Conservation (phyloP, 1,140 invertebrate species). For the Dryas iulia region DNA sequence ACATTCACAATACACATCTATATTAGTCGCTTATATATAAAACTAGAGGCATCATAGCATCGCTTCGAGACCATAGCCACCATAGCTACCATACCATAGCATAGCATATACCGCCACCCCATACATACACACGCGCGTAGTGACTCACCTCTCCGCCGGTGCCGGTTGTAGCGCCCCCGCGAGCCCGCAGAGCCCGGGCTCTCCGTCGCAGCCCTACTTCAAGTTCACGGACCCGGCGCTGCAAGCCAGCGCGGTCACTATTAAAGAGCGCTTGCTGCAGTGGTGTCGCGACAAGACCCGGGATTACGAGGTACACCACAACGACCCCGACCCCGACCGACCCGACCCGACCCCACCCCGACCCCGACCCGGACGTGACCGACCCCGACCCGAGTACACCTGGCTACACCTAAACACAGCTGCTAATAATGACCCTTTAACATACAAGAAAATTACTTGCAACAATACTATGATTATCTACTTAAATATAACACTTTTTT, state of each 20-base stretch:
- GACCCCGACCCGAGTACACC: conserved; percentile 36
- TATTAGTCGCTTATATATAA: conserved; percentile 49
- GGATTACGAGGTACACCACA: conserved; percentile 93
- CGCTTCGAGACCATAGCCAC: conserved; percentile 25
- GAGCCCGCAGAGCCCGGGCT: conserved; percentile 83
- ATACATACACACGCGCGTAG: conserved; percentile 25
- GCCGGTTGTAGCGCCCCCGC: conserved; percentile 83
- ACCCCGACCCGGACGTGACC: no score
- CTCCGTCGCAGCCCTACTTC: conserved; percentile 84
- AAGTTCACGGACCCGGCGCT: conserved; percentile 93
- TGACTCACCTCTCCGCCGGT: no score
- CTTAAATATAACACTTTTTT: no score
- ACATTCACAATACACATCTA: conserved; percentile 45
- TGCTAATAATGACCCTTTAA: not conserved
- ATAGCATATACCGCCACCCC: conserved; percentile 2
- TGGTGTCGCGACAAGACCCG: conserved; percentile 98
- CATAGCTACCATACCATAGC: not conserved
- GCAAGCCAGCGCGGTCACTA: conserved; percentile 92
- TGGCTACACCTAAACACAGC: not conserved
- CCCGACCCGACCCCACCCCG: conserved; percentile 23
- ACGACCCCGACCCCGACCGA: conserved; percentile 34
- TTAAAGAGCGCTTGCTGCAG: conserved; percentile 96
- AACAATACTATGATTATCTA: not conserved
- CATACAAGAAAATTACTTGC: not conserved
- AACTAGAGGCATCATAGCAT: conserved; percentile 41